Conservation (phyloP, 2,113 vertebrate genomes). For the Mustela lutreola region DNA sequence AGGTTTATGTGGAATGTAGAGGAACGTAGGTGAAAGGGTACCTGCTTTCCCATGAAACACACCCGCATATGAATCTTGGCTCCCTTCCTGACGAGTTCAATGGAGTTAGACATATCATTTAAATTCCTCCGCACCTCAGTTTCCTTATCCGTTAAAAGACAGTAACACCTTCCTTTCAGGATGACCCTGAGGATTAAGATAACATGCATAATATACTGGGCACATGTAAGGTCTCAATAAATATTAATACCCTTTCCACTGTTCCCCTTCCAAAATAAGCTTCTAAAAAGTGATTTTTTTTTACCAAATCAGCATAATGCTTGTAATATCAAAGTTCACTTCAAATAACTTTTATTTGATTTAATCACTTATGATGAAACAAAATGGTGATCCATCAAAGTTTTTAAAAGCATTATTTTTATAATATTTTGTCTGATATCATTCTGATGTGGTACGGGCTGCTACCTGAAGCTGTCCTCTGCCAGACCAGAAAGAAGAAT, state of each 20-base stretch:
- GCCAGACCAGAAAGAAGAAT: not conserved
- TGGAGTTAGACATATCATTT: not conserved
- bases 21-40: not conserved
- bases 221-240: not conserved
- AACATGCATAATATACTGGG: not conserved
- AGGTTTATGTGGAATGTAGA: not conserved
- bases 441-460: not conserved
- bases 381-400: not conserved
- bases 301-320: not conserved
- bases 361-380: not conserved
- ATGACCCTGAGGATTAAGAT: not conserved
- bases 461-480: not conserved
- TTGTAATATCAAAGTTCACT: not conserved
- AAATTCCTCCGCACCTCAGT: not conserved
- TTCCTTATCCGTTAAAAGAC: not conserved
- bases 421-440: not conserved
- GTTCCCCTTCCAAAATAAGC: not conserved
- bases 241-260: not conserved
- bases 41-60: not conserved
- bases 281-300: not conserved
- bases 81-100: not conserved
- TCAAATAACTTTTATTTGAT: constrained; percentile 13
- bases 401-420: not conserved
- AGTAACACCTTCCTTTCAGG: not conserved
- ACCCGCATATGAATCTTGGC: not conserved